Conservation (phyloP, 2,797 vertebrate genomes). For the Amazonetta brasiliensis region DNA sequence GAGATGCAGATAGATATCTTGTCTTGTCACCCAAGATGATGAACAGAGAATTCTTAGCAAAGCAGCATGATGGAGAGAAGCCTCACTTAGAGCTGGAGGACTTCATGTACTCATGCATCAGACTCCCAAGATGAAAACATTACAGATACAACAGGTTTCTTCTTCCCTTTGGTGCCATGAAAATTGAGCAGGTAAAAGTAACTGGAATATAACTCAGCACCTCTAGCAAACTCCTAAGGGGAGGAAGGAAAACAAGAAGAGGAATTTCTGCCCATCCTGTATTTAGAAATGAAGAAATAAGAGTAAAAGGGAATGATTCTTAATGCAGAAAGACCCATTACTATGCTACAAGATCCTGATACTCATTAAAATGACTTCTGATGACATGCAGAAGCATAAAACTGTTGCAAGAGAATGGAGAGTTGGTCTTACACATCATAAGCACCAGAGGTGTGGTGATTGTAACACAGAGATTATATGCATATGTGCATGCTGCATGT, state of each 20-base stretch:
- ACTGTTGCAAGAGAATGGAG: neutral
- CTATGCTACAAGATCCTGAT: neutral
- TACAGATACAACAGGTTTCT: neutral
- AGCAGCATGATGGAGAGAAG: neutral
- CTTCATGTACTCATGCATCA: neutral
- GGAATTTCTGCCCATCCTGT: neutral
- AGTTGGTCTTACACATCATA: neutral
- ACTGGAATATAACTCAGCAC: neutral
- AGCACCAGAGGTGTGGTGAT: neutral
- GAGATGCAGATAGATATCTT: neutral
- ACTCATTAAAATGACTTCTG: neutral
- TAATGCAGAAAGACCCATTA: neutral
- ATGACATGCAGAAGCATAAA: neutral
- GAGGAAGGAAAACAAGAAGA: neutral
- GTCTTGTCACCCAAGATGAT: neutral
- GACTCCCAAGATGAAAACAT: neutral
- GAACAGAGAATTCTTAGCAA: neutral
- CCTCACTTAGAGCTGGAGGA: neutral
- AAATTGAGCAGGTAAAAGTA: neutral
- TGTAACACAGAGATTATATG: neutral
- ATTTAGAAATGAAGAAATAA: neutral
- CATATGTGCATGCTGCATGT: neutral
- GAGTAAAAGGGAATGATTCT: neutral
- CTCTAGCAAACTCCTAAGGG: neutral
- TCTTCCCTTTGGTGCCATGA: neutral